Conservation (phyloP, 2,888 invertebrate species). For the Frankliniella intonsa region DNA sequence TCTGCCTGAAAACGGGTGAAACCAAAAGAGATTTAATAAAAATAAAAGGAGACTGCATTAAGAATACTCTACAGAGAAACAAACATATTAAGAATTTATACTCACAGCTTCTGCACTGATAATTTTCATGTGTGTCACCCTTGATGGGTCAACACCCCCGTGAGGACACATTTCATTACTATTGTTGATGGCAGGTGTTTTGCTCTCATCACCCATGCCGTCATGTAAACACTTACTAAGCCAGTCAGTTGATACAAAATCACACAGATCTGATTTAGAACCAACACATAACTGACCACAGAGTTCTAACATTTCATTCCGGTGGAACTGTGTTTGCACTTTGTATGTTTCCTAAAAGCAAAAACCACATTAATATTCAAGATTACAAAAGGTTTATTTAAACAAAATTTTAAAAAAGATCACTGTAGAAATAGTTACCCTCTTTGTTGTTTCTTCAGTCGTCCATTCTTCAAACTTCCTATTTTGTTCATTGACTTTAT, state of each 20-base stretch:
- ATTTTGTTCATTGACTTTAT: conserved; percentile 45
- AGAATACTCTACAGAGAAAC: conserved; percentile 25
- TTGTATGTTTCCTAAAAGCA: conserved; percentile 14
- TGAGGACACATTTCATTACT: conserved; percentile 49
- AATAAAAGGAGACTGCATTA: neutral
- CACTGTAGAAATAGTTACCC: neutral
- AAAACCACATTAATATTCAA: neutral
- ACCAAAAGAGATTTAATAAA: neutral
- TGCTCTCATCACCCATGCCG: conserved; percentile 41
- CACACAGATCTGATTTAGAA: conserved; percentile 42
- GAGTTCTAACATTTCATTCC: conserved; percentile 17
- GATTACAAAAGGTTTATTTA: neutral
- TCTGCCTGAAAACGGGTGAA: conserved; percentile 43
- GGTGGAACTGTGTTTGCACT: neutral
- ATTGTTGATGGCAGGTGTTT: conserved; percentile 47
- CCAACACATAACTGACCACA: conserved; percentile 30
- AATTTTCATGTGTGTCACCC: conserved; percentile 48
- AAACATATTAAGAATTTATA: conserved; percentile 29
- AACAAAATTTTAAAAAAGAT: neutral
- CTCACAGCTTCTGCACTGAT: conserved; percentile 45
- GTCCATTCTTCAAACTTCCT: conserved; percentile 46
- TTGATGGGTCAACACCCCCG: conserved; percentile 48
- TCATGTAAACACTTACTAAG: conserved; percentile 50
- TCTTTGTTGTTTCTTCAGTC: conserved; percentile 37
- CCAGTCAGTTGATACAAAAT: conserved; percentile 54